Percentiles rank a stretch among this genome's conserved stretches.
phyloP scores from a whole-genome alignment of 2,888 invertebrate genomes.

The Agriopis leucophaearia region DNA sequence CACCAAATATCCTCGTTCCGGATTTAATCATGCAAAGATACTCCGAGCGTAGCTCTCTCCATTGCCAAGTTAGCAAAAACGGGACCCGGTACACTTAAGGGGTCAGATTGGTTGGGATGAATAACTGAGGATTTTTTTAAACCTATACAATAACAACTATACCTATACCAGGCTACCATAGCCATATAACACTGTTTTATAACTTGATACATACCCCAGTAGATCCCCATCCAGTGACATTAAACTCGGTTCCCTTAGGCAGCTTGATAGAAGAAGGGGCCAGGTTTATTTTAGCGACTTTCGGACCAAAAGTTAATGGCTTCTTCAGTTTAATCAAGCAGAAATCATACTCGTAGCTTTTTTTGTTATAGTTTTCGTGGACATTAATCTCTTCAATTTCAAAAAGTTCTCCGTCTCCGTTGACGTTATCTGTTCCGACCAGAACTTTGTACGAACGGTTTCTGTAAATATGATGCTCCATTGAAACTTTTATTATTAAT shows the following conservation, averaged over 20 bases:
- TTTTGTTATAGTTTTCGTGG: slow-evolving; percentile 8
- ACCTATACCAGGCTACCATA: neutral
- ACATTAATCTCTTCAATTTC: slow-evolving; percentile 8
- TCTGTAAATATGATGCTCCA: neutral
- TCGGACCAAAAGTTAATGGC: slow-evolving; percentile 16
- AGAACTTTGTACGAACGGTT: slow-evolving; percentile 12
- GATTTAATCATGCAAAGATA: no score
- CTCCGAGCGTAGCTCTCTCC: no score
- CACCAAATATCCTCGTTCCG: no score
- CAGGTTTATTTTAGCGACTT: slow-evolving; percentile 9
- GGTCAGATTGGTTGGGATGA: no score
- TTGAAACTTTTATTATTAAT: no score
- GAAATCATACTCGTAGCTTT: neutral
- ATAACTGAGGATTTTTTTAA: neutral
- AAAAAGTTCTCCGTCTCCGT: slow-evolving; percentile 7
- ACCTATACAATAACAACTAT: neutral
- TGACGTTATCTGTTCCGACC: slow-evolving; percentile 9
- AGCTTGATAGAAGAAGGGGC: neutral
- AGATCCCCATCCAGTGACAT: slow-evolving; percentile 18
- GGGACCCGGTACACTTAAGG: no score
- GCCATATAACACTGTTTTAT: neutral
- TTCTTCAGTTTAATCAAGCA: slow-evolving; percentile 33
- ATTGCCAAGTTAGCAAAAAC: no score
- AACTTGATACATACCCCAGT: slow-evolving; percentile 7
- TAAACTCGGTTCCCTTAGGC: neutral